Percentiles rank a stretch among this genome's conserved stretches.
Conservation (phyloP, 2,888 invertebrate species). For the Aphidoletes aphidimyza region DNA sequence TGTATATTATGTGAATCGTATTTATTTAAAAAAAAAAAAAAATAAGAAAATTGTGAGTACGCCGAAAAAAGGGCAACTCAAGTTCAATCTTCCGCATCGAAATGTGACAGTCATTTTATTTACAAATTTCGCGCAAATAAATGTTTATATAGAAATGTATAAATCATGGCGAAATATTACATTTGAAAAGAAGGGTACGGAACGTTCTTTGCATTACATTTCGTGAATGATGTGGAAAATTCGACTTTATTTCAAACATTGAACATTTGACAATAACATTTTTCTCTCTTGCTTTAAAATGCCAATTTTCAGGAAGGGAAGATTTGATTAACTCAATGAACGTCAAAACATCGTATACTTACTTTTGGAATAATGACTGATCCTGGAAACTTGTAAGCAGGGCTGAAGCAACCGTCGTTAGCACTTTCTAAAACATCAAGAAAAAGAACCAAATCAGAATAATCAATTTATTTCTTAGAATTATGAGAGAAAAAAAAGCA, state of each 20-base stretch:
- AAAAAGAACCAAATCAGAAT: neutral
- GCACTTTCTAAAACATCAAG: slow-evolving; percentile 39
- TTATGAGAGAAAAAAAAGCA: neutral
- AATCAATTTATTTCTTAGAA: neutral
- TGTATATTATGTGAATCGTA: slow-evolving; percentile 39
- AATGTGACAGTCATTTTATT: slow-evolving; percentile 7
- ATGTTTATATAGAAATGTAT: slow-evolving; percentile 20
- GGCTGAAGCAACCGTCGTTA: slow-evolving; percentile 61
- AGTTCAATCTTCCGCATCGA: neutral
- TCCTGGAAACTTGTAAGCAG: slow-evolving; percentile 60
- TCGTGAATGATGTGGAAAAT: neutral
- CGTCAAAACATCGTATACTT: slow-evolving; percentile 57
- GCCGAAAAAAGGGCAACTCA: neutral
- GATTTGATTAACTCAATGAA: neutral
- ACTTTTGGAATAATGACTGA: slow-evolving; percentile 61
- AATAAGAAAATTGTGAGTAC: no score
- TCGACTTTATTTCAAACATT: neutral
- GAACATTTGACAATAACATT: no score
- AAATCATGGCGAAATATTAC: neutral
- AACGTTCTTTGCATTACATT: neutral
- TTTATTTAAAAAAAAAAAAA: slow-evolving; percentile 33
- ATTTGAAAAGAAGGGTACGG: neutral
- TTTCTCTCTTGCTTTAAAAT: no score
- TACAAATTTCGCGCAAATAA: slow-evolving; percentile 32
- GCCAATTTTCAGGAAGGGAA: neutral